Evolutionary conservation across 2,797 vertebrate genomes (phyloP), one percentile per base, ranked within the genome.

Genomic region (Coranthus polyacanthus): DNA sequence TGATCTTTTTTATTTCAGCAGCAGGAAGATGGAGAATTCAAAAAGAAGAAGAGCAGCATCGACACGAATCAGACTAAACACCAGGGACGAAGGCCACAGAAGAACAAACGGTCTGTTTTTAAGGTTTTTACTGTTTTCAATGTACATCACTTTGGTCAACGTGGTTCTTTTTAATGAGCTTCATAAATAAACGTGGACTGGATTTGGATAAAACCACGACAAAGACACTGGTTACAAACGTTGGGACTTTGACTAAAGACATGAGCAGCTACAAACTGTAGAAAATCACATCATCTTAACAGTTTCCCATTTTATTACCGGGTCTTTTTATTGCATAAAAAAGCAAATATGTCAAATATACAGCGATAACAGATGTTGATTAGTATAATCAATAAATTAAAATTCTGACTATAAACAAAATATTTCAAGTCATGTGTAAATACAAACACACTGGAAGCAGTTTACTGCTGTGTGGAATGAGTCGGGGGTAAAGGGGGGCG

Each of bases 301-400:
- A 32, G 26, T 58, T 38, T 17, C 16, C 22, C 13, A 22, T 44
- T n/a, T 68, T 55, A 17, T 50, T 34, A 53, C 38, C 3, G 21
- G 38, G 47, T n/a, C 56, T 0, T 45, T 56, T 77, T 60, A 80
- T 67, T 81, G 32, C 21, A 81, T 79, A 63, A 67, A 82, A 83
- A 79, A 45, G 12, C 53, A 52, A 36, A 58, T 63, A 57, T 75
- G 29, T 66, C 58, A 83, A 88, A 83, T 79, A 75, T 84, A 88
- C 68, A 85, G 50, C 66, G 3, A 37, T 8, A 44, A 75, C 36
- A 41, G 60, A 10, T 2, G 29, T 46, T 70, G 49, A 78, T 77
- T 59, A 65, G 38, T 64, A 78, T 54, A 63, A 71, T 72, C 15
- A 83, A 88, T 88, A 91, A 89, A 89, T 90, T 72, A 71, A 68